Conservation (phyloP, 1,140 invertebrate species). For the Agrilus planipennis region DNA sequence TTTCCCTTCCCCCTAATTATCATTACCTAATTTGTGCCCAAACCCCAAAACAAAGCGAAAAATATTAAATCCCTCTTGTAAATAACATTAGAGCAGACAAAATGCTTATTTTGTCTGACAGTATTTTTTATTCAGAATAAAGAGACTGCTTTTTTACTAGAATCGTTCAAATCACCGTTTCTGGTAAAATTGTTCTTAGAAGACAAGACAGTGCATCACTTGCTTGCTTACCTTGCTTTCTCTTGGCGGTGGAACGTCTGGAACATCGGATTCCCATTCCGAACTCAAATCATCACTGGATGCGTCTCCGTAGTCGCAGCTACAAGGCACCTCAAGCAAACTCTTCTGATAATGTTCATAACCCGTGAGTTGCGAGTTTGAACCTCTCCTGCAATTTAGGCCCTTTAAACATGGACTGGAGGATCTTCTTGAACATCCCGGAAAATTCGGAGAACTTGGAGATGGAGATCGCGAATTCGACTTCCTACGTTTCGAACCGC, state of each 20-base stretch:
- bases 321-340: constrained; percentile 59
- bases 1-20: no score
- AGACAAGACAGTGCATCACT: no score
- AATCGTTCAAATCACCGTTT: no score
- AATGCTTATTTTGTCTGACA: no score
- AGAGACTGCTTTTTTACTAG: no score
- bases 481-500: not conserved
- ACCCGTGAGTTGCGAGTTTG: constrained; percentile 41
- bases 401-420: constrained; percentile 19
- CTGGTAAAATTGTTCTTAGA: no score
- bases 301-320: constrained; percentile 66
- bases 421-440: constrained; percentile 16
- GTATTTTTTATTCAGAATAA: no score
- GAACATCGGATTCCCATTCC: constrained; percentile 77
- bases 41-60: no score
- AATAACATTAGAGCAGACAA: no score
- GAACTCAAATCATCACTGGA: constrained; percentile 80
- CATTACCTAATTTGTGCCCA: no score
- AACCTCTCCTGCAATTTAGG: constrained; percentile 24
- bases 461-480: constrained; percentile 20
- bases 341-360: constrained; percentile 69
- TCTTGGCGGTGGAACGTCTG: constrained; percentile 34
- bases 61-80: no score
- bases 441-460: constrained; percentile 13
- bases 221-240: constrained; percentile 12